Percentiles rank a stretch among this genome's conserved stretches.
Evolutionary conservation across 2,113 vertebrate genomes (phyloP).

Genomic region (Perca fluviatilis): DNA sequence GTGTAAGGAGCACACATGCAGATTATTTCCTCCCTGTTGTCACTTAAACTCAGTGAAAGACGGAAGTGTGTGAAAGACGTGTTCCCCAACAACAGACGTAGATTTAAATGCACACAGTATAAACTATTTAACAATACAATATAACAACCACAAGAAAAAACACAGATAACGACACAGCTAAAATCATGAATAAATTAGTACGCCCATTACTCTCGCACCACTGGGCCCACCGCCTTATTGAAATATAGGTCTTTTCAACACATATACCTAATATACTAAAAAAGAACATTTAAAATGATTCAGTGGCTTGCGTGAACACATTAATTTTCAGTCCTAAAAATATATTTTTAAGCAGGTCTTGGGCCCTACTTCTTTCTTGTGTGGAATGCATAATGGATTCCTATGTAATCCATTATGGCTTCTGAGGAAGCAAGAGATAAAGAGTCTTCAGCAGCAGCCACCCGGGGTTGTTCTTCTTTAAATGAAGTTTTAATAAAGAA

Average conservation of each 20-base stretch:
- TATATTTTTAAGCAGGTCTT: constrained; percentile 89
- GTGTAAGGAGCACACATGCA: background rate
- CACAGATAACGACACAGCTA: constrained; percentile 69
- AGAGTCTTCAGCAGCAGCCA: constrained; percentile 78
- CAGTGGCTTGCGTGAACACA: constrained; percentile 86
- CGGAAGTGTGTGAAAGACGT: constrained; percentile 7
- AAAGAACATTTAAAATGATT: constrained; percentile 92
- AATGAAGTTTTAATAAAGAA: constrained; percentile 91
- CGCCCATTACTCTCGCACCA: constrained; percentile 75
- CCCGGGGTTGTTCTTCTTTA: constrained; percentile 88
- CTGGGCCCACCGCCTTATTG: constrained; percentile 74
- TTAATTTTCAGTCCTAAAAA: constrained; percentile 91
- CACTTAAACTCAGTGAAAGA: constrained; percentile 16
- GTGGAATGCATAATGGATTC: constrained; percentile 87
- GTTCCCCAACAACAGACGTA: constrained; percentile 21
- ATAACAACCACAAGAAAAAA: constrained; percentile 60
- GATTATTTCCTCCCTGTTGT: background rate
- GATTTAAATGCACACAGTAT: constrained; percentile 23
- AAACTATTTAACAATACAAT: constrained; percentile 55
- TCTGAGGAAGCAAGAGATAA: constrained; percentile 72
- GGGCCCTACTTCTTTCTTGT: constrained; percentile 79
- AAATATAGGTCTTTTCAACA: constrained; percentile 89
- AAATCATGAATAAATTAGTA: constrained; percentile 84
- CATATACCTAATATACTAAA: constrained; percentile 90
- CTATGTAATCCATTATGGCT: constrained; percentile 86